These are phyloP conservation scores for Coleophora deauratella DNA, from an alignment of 2,888 invertebrate species.

Conservation along the genomic window DNA sequence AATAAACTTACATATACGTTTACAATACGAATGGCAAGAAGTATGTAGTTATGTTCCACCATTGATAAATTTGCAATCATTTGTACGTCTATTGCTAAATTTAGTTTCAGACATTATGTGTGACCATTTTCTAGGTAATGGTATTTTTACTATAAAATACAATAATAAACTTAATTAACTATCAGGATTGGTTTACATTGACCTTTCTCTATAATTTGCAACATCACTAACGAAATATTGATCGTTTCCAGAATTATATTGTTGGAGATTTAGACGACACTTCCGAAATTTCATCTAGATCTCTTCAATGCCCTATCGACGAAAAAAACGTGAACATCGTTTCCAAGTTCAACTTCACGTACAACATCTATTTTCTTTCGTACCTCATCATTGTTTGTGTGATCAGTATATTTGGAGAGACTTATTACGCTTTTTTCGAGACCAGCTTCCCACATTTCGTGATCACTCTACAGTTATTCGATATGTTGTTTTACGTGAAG, in stretches of 20 bases:
- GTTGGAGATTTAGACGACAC: conserved; percentile 18
- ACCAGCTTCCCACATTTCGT: conserved; percentile 32
- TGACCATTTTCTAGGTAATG: too few relatives aligned
- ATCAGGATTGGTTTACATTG: too few relatives aligned
- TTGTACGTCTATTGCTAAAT: too few relatives aligned
- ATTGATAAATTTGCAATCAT: too few relatives aligned
- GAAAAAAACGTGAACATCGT: conserved; percentile 14
- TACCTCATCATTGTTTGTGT: conserved; percentile 30
- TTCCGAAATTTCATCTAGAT: conserved; percentile 8
- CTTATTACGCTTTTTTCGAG: conserved; percentile 52
- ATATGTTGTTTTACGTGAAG: conserved; percentile 42
- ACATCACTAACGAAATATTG: neutral
- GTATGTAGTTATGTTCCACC: too few relatives aligned
- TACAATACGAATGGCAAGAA: too few relatives aligned
- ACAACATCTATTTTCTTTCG: conserved; percentile 28
- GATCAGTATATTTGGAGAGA: conserved; percentile 37
- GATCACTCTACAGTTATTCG: conserved; percentile 33
- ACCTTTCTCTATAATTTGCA: too few relatives aligned
- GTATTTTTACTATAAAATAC: too few relatives aligned
- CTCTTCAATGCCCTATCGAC: conserved; percentile 9
- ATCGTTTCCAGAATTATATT: conserved; percentile 32
- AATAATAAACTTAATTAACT: too few relatives aligned
- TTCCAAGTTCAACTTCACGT: conserved; percentile 26
- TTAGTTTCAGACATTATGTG: too few relatives aligned
- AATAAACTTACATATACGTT: too few relatives aligned